Evolutionary conservation across 2,888 invertebrate species (phyloP).

Genomic region (Odontocolon sp.): DNA sequence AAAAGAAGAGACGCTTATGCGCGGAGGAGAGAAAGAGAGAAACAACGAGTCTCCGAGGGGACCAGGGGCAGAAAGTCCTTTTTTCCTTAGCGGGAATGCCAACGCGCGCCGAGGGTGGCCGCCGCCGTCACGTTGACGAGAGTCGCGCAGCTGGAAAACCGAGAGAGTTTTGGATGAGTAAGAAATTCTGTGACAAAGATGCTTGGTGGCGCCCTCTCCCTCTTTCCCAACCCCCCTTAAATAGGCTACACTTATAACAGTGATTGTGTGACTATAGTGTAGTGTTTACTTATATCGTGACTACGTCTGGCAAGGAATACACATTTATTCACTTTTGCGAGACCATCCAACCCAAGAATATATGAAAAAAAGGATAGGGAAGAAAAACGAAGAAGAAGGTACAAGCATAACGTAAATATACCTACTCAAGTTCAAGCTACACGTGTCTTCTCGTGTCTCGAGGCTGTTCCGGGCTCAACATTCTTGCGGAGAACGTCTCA

Average conservation of each 20-base stretch:
- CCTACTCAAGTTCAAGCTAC: constrained; percentile 74
- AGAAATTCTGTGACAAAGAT: constrained; percentile 51
- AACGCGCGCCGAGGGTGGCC: constrained; percentile 76
- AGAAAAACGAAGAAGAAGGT: background rate
- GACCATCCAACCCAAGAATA: constrained; percentile 23
- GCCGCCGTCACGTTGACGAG: constrained; percentile 77
- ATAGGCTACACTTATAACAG: constrained; percentile 62
- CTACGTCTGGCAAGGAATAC: background rate
- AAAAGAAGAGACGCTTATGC: constrained; percentile 32
- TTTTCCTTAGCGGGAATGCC: constrained; percentile 68
- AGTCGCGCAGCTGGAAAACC: constrained; percentile 79
- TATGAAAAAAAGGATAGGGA: constrained; percentile 16
- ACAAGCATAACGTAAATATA: constrained; percentile 61
- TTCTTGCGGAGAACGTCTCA: constrained; percentile 66
- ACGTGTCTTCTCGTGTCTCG: constrained; percentile 78
- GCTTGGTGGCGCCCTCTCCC: constrained; percentile 39
- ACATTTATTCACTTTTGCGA: background rate
- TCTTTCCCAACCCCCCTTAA: too few species aligned
- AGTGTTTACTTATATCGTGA: too few species aligned
- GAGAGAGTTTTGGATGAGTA: constrained; percentile 62
- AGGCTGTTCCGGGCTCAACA: constrained; percentile 74
- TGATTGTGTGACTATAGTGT: too few species aligned
- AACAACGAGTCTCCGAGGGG: constrained; percentile 47
- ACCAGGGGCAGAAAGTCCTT: constrained; percentile 48
- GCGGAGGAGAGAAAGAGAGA: constrained; percentile 47